A percentile compares a stretch with the other conserved stretches of the same genome.
These are phyloP conservation scores for Orussus abietinus DNA, from an alignment of 1,140 invertebrate genomes.

Conservation along the genomic window DNA sequence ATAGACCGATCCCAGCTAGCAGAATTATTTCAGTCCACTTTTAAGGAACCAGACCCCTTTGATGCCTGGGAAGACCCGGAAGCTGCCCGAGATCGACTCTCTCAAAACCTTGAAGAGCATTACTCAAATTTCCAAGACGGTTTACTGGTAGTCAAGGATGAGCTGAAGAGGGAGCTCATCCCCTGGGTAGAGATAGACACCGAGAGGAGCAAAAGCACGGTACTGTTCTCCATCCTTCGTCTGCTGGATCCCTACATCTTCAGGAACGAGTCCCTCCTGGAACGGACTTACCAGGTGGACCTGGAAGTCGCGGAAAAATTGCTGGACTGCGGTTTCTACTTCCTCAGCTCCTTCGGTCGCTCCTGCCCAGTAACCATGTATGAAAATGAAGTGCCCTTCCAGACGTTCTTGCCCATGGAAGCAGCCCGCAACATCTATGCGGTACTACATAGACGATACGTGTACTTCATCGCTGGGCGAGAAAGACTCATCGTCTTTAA, in stretches of 20 bases:
- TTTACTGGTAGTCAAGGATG: conserved; percentile 36
- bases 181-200: conserved; percentile 45
- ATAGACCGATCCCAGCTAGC: conserved; percentile 10
- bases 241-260: conserved; percentile 41
- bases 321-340: conserved; percentile 53
- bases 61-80: conserved; percentile 52
- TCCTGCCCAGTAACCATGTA: conserved; percentile 58
- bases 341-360: conserved; percentile 57
- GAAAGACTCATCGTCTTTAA: conserved; percentile 51
- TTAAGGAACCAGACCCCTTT: conserved; percentile 47
- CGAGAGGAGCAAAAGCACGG: conserved; percentile 34
- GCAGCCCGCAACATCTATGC: conserved; percentile 48
- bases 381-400: conserved; percentile 46
- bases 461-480: conserved; percentile 57
- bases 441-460: conserved; percentile 54
- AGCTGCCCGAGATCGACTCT: conserved; percentile 43
- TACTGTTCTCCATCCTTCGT: conserved; percentile 37
- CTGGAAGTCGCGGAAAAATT: conserved; percentile 54
- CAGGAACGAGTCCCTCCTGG: conserved; percentile 52
- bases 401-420: conserved; percentile 51
- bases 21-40: conserved; percentile 5
- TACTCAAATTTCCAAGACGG: conserved; percentile 47
- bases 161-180: conserved; percentile 45
- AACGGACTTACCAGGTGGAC: conserved; percentile 53
- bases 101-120: conserved; percentile 42